phyloP scores from a whole-genome alignment of 2,113 vertebrate genomes.

The Orientallactaga bullata region DNA sequence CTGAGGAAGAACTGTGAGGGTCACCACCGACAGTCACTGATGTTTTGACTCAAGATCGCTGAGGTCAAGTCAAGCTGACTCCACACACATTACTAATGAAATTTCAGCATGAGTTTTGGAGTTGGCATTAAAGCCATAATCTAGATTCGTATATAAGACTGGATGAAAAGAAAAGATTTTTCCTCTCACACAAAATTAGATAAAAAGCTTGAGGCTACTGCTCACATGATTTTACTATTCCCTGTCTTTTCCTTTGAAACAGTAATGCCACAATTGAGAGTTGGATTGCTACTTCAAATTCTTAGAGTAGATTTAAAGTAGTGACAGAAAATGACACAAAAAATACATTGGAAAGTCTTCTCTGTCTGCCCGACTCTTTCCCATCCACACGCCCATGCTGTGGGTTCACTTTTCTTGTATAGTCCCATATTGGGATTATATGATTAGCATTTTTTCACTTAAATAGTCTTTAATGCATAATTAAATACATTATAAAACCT shows the following conservation, averaged over 20 bases:
- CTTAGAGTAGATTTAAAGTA: neutral
- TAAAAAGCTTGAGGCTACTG: neutral
- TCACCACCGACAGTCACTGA: neutral
- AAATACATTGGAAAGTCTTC: neutral
- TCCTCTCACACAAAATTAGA: neutral
- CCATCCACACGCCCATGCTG: accelerated
- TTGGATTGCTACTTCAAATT: neutral
- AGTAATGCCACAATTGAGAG: neutral
- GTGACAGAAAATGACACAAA: neutral
- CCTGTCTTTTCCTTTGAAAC: neutral
- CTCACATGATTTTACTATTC: neutral
- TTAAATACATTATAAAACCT: neutral
- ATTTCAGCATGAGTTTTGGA: neutral
- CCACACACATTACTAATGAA: neutral
- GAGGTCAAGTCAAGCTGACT: neutral
- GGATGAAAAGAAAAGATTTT: neutral
- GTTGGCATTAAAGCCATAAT: neutral
- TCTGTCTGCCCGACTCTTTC: neutral
- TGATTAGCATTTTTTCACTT: neutral
- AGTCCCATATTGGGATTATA: neutral
- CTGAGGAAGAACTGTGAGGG: neutral
- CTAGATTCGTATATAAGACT: neutral
- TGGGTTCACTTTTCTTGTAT: neutral
- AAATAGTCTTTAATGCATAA: neutral
- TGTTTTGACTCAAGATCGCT: neutral